These are phyloP conservation scores for Aegithalos caudatus DNA, from an alignment of 2,113 vertebrate species.

Conservation along the genomic window DNA sequence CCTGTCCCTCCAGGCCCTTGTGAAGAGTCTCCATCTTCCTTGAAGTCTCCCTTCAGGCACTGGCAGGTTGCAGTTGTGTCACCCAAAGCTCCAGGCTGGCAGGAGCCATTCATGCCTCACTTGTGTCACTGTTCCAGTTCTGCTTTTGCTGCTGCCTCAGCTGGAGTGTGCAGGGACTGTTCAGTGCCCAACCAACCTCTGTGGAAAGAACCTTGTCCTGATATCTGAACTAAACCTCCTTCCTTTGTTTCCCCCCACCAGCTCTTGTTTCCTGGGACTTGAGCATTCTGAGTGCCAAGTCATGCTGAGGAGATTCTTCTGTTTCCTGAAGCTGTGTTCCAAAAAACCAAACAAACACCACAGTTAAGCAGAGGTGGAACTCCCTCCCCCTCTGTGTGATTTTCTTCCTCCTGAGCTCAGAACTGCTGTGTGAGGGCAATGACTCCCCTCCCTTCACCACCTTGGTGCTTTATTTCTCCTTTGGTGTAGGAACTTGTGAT, in stretches of 20 bases:
- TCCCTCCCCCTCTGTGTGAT: background rate
- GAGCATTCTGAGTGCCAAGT: background rate
- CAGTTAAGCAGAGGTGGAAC: background rate
- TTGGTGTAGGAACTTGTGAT: too few relatives aligned
- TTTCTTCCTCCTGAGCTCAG: background rate
- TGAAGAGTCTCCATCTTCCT: background rate
- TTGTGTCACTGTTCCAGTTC: background rate
- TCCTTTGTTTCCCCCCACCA: too few relatives aligned
- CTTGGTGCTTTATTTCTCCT: background rate
- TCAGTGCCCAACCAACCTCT: background rate
- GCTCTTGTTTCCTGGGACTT: background rate
- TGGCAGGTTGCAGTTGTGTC: background rate
- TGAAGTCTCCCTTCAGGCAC: background rate
- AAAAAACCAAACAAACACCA: accelerated
- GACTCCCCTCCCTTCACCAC: background rate
- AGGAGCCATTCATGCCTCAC: background rate
- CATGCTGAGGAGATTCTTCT: background rate
- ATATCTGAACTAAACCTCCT: background rate
- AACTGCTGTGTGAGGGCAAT: background rate
- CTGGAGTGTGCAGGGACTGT: background rate
- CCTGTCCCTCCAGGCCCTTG: background rate
- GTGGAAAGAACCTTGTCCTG: background rate
- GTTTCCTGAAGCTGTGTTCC: background rate
- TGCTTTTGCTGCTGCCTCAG: background rate
- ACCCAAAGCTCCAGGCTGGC: background rate